Conservation (phyloP, 2,113 vertebrate genomes). For the Xerus inauris region DNA sequence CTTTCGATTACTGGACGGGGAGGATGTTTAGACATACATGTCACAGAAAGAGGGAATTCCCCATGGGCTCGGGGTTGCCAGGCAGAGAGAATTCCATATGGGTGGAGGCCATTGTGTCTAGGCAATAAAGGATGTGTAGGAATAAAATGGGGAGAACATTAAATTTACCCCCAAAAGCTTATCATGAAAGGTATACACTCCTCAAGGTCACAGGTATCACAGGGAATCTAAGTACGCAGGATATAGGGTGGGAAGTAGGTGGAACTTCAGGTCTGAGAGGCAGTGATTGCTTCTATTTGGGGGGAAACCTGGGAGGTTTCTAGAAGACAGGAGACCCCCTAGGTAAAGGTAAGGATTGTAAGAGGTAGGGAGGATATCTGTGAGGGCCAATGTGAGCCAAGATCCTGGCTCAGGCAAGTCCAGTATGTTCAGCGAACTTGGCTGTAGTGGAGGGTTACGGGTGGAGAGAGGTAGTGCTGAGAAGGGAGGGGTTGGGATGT, state of each 20-base stretch:
- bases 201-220: background rate
- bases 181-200: background rate
- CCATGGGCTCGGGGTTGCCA: background rate
- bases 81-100: background rate
- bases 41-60: background rate
- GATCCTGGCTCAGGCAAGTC: background rate
- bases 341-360: background rate
- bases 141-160: background rate
- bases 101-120: background rate
- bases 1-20: background rate
- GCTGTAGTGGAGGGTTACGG: background rate
- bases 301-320: background rate
- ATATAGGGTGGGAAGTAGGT: background rate
- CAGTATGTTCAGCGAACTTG: background rate
- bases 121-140: background rate
- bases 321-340: background rate
- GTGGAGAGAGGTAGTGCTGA: background rate
- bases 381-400: background rate
- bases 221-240: background rate
- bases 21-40: background rate
- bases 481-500: background rate
- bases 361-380: background rate
- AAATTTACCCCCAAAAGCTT: background rate
- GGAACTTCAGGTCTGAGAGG: background rate
- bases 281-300: background rate